Evolutionary conservation across 2,888 invertebrate species (phyloP), one percentile per base, ranked within the genome.

Genomic region (Drosophila mimetica): DNA sequence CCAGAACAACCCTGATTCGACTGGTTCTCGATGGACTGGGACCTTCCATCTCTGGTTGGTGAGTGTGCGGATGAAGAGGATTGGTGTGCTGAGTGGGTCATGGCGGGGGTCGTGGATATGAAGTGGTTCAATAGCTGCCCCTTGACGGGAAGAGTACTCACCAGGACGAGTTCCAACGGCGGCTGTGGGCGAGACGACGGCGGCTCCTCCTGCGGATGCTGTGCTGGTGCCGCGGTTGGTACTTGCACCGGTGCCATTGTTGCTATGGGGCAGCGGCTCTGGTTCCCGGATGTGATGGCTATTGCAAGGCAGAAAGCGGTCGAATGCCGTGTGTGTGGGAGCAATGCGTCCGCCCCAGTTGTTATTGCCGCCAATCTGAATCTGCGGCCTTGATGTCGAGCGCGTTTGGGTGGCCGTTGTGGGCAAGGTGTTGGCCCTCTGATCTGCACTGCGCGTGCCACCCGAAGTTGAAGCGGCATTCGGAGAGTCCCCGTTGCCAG

Each of bases 331-430:
- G 77, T 91, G 91, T 2, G 88, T 89, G 32, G 92, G 91, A 47
- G 91, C 87, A 36, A 91, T 90, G 46, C 92, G 89, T 32, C 91
- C 89, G 71, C 74, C 76, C 90, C 92, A 91, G 44, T 89, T 92
- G 74, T 93, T 93, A 74, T 94, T 92, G 77, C 94, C 92, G 13
- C 94, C 93, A 47, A 94, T 93, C 86, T 95, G 95, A 9, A 95
- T 94, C 80, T 95, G 95, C 0, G 95, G 95, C 25, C 95, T 93
- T 6, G 94, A 92, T 14, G 95, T 95, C 53, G 94, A 94, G 36
- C 95, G 93, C 3, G 95, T 95, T 85, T 95, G 94, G 0, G 95
- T 95, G 0, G 95, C 93, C 20, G 95, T 95, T 9, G 95, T 95
- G 20, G 95, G 95, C 90, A 95, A 93, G 4, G 95, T 95, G 46